These are phyloP conservation scores for Proteles cristata DNA, from an alignment of 2,113 vertebrate species.

Conservation along the genomic window DNA sequence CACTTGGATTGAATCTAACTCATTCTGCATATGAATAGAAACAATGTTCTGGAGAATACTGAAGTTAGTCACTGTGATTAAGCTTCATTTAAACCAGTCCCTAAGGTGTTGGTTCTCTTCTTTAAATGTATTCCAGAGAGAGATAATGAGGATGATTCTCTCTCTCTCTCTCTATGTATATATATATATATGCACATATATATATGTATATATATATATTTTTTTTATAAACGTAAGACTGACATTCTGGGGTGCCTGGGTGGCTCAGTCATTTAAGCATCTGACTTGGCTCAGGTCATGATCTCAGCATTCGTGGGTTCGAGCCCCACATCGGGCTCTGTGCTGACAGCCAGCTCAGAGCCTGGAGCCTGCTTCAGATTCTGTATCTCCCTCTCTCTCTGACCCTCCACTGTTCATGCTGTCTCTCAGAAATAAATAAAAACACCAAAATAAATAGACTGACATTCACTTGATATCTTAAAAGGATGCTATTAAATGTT, in stretches of 20 bases:
- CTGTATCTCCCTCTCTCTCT: no score
- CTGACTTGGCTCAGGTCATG: no score
- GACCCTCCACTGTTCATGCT: no score
- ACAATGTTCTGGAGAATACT: background rate
- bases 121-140: background rate
- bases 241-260: background rate
- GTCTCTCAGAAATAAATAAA: no score
- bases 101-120: background rate
- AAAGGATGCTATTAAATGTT: conserved; percentile 4
- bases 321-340: no score
- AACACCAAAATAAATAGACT: no score
- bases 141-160: background rate
- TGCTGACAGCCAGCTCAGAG: no score
- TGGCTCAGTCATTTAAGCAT: no score
- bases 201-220: background rate
- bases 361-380: no score
- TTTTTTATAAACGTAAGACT: background rate
- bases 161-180: no score
- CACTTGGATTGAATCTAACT: background rate
- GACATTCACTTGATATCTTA: background rate
- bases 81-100: background rate
- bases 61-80: background rate
- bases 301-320: no score
- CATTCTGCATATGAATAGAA: background rate
- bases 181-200: no score